These are phyloP conservation scores for Philopotamus ludificatus DNA, from an alignment of 1,140 invertebrate species.

Conservation along the genomic window DNA sequence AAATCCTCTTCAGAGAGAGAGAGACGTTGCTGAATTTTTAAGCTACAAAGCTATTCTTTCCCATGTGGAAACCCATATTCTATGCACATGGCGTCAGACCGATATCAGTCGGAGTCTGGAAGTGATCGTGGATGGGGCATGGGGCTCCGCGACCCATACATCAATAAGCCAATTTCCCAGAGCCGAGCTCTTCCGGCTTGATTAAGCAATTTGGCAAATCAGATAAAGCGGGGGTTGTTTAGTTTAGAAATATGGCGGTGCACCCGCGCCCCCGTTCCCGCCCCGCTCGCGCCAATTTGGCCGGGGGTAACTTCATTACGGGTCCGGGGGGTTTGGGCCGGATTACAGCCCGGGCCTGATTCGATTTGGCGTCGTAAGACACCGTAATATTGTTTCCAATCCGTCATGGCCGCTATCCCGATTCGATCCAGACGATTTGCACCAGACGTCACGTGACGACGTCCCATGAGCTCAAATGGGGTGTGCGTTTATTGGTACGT, in stretches of 20 bases:
- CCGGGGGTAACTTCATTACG: not conserved
- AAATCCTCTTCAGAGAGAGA: too few relatives aligned
- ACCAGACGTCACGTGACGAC: too few relatives aligned
- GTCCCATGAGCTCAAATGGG: too few relatives aligned
- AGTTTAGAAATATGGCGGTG: not conserved
- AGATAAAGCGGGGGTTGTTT: not conserved
- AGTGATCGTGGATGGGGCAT: too few relatives aligned
- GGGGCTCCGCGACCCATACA: not conserved
- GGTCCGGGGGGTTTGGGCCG: not conserved
- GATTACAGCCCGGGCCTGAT: not conserved
- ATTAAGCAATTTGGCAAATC: conserved; percentile 20
- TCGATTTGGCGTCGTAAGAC: conserved; percentile 2
- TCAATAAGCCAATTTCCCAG: conserved; percentile 11
- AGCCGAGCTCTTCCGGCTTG: conserved; percentile 4
- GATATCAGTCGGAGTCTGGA: too few relatives aligned
- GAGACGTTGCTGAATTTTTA: too few relatives aligned
- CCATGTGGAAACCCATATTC: too few relatives aligned
- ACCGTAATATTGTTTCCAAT: conserved; percentile 2
- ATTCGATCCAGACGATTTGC: too few relatives aligned
- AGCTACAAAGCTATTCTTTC: too few relatives aligned
- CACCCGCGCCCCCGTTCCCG: not conserved
- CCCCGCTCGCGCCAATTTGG: conserved; percentile 12
- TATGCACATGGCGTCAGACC: too few relatives aligned
- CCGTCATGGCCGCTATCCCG: not conserved
- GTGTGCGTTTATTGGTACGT: too few relatives aligned